A percentile compares a stretch with the other conserved stretches of the same genome.
These are phyloP conservation scores for Alfaro cultratus DNA, from an alignment of 2,797 vertebrate species.

Conservation along the genomic window DNA sequence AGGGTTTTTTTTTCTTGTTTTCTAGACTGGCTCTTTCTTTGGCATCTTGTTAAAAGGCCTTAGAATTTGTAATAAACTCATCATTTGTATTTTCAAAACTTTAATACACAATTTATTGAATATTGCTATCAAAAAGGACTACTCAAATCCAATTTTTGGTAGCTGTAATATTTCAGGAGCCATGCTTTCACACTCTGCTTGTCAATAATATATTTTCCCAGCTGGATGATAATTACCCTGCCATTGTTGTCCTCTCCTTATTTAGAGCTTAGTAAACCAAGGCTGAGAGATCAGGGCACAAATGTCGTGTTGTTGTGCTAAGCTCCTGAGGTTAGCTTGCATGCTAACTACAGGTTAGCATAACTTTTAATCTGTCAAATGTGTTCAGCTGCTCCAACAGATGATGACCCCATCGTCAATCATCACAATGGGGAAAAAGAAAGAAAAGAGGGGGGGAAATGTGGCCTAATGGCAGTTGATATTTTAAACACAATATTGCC, in stretches of 20 bases:
- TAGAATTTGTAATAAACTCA: neutral
- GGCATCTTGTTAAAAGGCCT: neutral
- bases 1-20: neutral
- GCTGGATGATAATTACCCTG: neutral
- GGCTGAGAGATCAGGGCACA: neutral
- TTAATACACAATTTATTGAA: neutral
- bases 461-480: neutral
- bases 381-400: no score
- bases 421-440: neutral
- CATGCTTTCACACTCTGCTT: neutral
- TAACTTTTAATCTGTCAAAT: no score
- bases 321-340: no score
- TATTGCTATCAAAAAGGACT: neutral
- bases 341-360: no score
- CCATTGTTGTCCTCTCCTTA: neutral
- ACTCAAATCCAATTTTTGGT: neutral
- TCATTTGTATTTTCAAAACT: neutral
- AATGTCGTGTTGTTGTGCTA: no score
- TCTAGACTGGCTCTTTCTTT: neutral
- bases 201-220: neutral
- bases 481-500: neutral
- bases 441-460: neutral
- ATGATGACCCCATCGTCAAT: no score
- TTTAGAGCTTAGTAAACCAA: neutral
- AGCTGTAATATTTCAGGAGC: neutral